These are phyloP conservation scores for Salminus brasiliensis DNA, from an alignment of 2,113 vertebrate genomes.

Conservation along the genomic window DNA sequence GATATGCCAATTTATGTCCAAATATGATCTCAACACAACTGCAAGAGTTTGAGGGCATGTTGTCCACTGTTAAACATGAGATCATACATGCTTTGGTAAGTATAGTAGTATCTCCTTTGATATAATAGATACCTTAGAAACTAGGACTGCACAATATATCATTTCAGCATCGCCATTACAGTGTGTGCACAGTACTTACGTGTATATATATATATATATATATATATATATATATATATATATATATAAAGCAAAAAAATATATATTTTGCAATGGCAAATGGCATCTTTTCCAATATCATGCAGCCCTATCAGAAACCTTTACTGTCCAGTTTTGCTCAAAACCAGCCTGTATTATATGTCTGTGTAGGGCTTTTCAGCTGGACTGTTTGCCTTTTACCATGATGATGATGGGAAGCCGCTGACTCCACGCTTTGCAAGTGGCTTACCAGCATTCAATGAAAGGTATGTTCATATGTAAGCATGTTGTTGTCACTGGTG, in stretches of 20 bases:
- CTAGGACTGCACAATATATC: too few relatives aligned
- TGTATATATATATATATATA: too few relatives aligned
- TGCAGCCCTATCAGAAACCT: too few relatives aligned
- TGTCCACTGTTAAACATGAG: slow-evolving; percentile 97
- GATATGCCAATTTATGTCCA: slow-evolving; percentile 97
- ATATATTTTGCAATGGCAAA: too few relatives aligned
- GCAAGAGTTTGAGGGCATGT: slow-evolving; percentile 94
- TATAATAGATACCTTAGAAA: too few relatives aligned
- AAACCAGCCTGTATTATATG: slow-evolving; percentile 7
- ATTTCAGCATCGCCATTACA: too few relatives aligned
- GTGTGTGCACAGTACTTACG: too few relatives aligned
- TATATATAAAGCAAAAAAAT: too few relatives aligned
- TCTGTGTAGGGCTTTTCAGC: slow-evolving; percentile 92
- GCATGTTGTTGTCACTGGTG: background rate
- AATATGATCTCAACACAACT: slow-evolving; percentile 93
- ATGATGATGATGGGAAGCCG: slow-evolving; percentile 89
- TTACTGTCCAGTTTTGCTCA: background rate
- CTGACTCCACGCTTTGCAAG: slow-evolving; percentile 88
- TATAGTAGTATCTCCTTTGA: too few relatives aligned
- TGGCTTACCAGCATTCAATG: slow-evolving; percentile 92
- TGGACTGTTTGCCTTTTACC: slow-evolving; percentile 96
- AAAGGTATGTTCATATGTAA: slow-evolving; percentile 76
- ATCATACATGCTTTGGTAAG: slow-evolving; percentile 94
- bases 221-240: too few relatives aligned
- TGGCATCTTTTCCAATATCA: too few relatives aligned